These are phyloP conservation scores for Azorinus chamasolen DNA, from an alignment of 2,888 invertebrate species.

Conservation along the genomic window DNA sequence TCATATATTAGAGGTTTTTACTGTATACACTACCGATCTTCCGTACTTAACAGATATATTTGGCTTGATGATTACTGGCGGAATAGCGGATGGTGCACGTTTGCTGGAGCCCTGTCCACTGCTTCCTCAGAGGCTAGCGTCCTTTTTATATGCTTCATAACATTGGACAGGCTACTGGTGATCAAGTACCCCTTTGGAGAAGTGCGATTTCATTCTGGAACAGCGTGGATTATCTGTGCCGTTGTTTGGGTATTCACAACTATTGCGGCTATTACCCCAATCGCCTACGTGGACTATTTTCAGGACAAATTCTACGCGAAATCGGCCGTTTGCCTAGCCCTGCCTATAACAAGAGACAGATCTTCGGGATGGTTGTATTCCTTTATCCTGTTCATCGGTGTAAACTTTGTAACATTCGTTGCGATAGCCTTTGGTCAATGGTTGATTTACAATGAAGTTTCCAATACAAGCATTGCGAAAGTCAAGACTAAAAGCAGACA, in stretches of 20 bases:
- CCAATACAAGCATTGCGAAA: neutral
- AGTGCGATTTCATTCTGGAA: conserved; percentile 60
- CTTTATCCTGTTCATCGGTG: conserved; percentile 79
- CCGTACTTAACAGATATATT: conserved; percentile 4
- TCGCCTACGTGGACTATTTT: conserved; percentile 79
- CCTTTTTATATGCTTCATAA: conserved; percentile 89
- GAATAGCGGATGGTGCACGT: conserved; percentile 60
- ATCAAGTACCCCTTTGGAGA: conserved; percentile 88
- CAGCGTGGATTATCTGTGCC: conserved; percentile 61
- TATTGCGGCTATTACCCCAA: conserved; percentile 76
- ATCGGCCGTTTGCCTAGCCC: conserved; percentile 82
- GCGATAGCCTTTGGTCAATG: conserved; percentile 19
- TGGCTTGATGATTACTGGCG: conserved; percentile 55
- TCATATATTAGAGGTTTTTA: too few species aligned
- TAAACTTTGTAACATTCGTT: conserved; percentile 65
- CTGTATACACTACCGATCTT: too few species aligned
- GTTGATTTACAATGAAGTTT: conserved; percentile 6
- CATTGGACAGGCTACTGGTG: conserved; percentile 89
- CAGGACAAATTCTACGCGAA: conserved; percentile 79
- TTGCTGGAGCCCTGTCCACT: conserved; percentile 67
- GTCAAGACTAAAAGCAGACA: neutral
- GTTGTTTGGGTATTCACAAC: conserved; percentile 76
- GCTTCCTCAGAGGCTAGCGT: conserved; percentile 89
- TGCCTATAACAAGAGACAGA: conserved; percentile 81
- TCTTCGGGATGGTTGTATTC: conserved; percentile 85